phyloP scores from a whole-genome alignment of 2,113 vertebrate genomes.

The Cranoglanis bouderius region DNA sequence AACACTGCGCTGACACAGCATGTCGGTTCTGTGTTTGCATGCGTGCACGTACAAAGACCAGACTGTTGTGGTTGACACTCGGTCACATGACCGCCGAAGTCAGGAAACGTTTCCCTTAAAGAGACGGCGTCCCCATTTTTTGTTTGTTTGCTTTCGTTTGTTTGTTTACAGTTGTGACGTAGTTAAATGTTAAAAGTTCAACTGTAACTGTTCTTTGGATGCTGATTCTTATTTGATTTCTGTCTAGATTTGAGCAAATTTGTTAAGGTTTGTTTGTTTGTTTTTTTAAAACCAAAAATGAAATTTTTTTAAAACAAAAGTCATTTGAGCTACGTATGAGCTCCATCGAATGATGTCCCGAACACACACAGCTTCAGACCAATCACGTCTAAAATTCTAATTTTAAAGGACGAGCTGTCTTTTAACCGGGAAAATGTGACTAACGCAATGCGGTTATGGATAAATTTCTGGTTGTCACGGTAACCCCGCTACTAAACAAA shows the following conservation, averaged over 20 bases:
- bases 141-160: not conserved
- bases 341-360: not conserved
- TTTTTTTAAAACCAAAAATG: not conserved
- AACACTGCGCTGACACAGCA: conserved; percentile 67
- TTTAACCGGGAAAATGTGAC: not conserved
- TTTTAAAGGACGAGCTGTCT: not conserved
- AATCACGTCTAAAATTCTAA: not conserved
- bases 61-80: conserved; percentile 59
- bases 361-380: not conserved
- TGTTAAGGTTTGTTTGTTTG: not conserved
- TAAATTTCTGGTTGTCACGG: not conserved
- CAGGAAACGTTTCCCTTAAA: conserved; percentile 37
- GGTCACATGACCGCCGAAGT: conserved; percentile 46
- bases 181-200: not conserved
- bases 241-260: not conserved
- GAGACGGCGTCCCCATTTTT: not conserved
- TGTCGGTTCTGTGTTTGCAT: conserved; percentile 63
- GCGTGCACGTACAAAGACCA: conserved; percentile 64
- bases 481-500: not conserved
- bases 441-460: not conserved
- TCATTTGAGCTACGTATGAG: not conserved
- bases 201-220: not conserved
- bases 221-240: not conserved
- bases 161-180: not conserved
- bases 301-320: not conserved